Percentiles rank a stretch among this genome's conserved stretches.
Evolutionary conservation across 2,113 vertebrate species (phyloP).

Genomic region (Embiotoca jacksoni): DNA sequence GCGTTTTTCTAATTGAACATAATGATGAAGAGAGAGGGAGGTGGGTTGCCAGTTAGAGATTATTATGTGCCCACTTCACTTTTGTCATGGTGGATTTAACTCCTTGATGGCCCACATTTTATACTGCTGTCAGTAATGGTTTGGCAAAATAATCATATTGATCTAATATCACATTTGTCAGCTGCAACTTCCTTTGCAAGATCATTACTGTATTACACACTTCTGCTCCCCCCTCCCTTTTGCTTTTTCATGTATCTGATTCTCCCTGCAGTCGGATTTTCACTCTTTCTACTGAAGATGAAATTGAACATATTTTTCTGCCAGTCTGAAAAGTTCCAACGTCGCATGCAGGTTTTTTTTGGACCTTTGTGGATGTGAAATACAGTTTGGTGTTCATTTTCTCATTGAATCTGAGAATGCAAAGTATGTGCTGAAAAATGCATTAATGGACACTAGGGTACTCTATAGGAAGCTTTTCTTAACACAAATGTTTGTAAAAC

Average conservation of each 20-base stretch:
- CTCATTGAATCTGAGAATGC: neutral
- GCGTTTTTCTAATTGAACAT: constrained; percentile 75
- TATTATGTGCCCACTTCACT: constrained; percentile 7
- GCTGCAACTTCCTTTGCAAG: neutral
- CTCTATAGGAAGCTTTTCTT: neutral
- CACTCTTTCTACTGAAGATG: neutral
- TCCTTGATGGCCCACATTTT: neutral
- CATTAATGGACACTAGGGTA: constrained; percentile 1
- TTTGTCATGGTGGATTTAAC: constrained; percentile 32
- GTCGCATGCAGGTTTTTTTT: neutral
- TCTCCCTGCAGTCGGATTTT: too few relatives aligned
- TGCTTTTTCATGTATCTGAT: too few relatives aligned
- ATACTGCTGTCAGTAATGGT: neutral
- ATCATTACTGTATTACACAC: too few relatives aligned
- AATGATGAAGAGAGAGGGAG: constrained; percentile 65
- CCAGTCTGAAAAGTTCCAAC: neutral
- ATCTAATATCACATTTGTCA: neutral
- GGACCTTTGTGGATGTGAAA: neutral
- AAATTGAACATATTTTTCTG: neutral
- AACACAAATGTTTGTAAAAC: neutral
- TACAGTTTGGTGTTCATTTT: constrained; percentile 5
- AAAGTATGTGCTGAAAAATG: neutral
- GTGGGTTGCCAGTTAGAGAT: constrained; percentile 22
- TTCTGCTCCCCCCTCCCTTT: too few relatives aligned
- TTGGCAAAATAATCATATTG: neutral